Base-by-base conservation (phyloP, 2,113 vertebrate genomes). In the Arenaria interpres region DNA sequence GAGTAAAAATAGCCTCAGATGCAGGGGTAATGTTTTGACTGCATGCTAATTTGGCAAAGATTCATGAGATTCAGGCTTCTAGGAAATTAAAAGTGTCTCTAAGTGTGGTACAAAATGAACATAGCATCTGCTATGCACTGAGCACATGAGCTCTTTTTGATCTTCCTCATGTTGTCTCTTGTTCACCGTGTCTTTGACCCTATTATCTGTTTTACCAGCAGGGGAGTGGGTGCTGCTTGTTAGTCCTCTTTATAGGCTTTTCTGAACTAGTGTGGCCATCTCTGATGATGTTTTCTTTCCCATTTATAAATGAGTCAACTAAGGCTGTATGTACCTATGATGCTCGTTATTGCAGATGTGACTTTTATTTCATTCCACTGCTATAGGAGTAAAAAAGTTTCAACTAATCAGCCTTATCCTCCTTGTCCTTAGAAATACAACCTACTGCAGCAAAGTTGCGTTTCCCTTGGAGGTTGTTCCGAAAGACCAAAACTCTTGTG, bases 361-460 rank as follows among this genome's bases (percentile, higher is more conserved):
- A 59, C 64, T 91, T 87, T 85, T 91, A 50, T 94, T 93, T 96
- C 48, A 45, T 92, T 95, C 25, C 28, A 46, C 41, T 71, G 45
- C 54, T 76, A 5, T 23, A 62, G 75, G n/a, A 89, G 18, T 88
- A 91, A 95, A 89, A 35, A 72, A 77, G 57, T 88, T 83, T 66
- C 46, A 89, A 3, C 43, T 95, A 68, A 94, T 81, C 56, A 68
- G 39, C 46, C 56, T 8, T 30, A 1, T 85, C 27, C 54, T 97
- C 18, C 14, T 96, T 93, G 51, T 93, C 68, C 45, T 83, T 86
- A 99, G 99, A 33, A 99, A 99, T 77, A 98, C 97, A 67, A 98
- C 99, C 1, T 99, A 98, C 45, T 99, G 99, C 97, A 98, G 98
- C 73, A 99, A 99, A 98, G 98, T 99, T 28, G 97, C 98, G 0